Evolutionary conservation across 2,797 vertebrate species (phyloP).

Genomic region (Darevskia mixta): DNA sequence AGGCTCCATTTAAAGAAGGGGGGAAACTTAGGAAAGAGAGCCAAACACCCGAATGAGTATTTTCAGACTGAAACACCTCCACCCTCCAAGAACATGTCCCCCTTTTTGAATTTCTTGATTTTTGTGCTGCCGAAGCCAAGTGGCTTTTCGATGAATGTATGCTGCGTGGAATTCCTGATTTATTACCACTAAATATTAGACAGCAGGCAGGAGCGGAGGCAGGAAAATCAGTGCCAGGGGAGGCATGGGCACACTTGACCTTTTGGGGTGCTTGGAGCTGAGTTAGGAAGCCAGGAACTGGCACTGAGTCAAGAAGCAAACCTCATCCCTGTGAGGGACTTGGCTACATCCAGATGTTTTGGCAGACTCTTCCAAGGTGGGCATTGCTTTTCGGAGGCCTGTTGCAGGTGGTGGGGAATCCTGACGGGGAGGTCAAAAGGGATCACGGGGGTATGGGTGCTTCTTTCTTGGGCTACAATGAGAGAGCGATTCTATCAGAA

Average conservation of each 20-base stretch:
- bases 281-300: not conserved
- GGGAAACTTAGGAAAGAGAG: not conserved
- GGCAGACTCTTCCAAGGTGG: not conserved
- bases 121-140: not conserved
- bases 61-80: not conserved
- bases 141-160: not conserved
- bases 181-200: not conserved
- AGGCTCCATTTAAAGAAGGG: not conserved
- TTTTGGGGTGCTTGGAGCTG: not conserved
- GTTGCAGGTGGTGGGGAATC: too few species aligned
- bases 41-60: not conserved
- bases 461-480: not conserved
- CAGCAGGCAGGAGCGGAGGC: too few species aligned
- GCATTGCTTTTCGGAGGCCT: not conserved
- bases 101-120: not conserved
- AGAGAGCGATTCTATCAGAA: not conserved
- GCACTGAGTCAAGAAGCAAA: not conserved
- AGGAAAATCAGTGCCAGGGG: not conserved
- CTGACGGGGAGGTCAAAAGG: not conserved
- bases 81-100: not conserved
- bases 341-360: not conserved
- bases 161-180: not conserved
- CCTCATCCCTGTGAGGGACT: too few species aligned
- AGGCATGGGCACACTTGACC: not conserved
- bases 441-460: not conserved